Conservation (phyloP, 2,797 vertebrate species). For the Rhinogobio ventralis region DNA sequence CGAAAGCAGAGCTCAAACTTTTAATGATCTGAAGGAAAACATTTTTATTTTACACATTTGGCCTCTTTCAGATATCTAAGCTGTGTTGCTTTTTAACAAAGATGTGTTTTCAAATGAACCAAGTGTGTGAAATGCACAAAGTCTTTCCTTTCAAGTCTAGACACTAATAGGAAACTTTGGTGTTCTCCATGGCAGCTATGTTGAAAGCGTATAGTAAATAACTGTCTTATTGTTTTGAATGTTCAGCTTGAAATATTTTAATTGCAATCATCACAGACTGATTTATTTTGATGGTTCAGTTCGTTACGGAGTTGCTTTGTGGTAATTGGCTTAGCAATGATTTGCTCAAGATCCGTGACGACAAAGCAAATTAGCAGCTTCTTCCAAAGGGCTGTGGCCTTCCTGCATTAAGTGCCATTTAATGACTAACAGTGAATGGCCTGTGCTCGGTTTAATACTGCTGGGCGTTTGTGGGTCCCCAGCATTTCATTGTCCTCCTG, state of each 20-base stretch:
- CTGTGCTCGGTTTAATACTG: slow-evolving; percentile 26
- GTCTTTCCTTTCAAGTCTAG: neutral
- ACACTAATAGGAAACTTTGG: slow-evolving; percentile 32
- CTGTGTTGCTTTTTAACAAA: neutral
- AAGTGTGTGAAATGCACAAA: neutral
- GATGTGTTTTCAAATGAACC: slow-evolving; percentile 18
- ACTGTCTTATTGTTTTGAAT: slow-evolving; percentile 72
- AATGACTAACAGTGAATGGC: slow-evolving; percentile 12
- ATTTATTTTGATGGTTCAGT: slow-evolving; percentile 72
- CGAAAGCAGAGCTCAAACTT: neutral
- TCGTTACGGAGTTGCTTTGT: slow-evolving; percentile 61
- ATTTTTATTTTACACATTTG: neutral
- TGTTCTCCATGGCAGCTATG: slow-evolving; percentile 31
- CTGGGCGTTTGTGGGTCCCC: slow-evolving; percentile 11
- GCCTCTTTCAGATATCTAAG: neutral
- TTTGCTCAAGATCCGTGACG: slow-evolving; percentile 73
- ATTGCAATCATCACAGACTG: slow-evolving; percentile 77
- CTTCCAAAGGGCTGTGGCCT: slow-evolving; percentile 10
- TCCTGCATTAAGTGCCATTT: slow-evolving; percentile 31
- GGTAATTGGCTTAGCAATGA: slow-evolving; percentile 78
- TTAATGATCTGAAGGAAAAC: slow-evolving; percentile 13
- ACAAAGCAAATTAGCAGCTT: slow-evolving; percentile 52
- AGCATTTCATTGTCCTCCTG: neutral
- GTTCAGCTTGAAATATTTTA: slow-evolving; percentile 72
- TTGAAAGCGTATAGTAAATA: slow-evolving; percentile 65